Conservation (phyloP, 2,888 invertebrate genomes). For the Raillietiella orientalis region DNA sequence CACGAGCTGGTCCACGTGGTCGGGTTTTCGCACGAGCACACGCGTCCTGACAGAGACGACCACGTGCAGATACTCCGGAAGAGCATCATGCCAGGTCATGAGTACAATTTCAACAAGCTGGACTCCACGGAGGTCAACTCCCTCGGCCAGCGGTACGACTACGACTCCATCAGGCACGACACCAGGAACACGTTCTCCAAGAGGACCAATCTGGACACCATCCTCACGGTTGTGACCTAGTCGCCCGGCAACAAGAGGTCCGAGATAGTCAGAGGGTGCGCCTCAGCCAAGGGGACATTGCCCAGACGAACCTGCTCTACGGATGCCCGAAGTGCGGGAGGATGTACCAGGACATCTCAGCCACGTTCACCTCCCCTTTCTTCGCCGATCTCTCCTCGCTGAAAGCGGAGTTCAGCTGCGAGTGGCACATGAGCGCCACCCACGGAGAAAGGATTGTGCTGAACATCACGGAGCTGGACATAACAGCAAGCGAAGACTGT, state of each 20-base stretch:
- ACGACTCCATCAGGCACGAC: slow-evolving; percentile 97
- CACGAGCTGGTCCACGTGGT: slow-evolving; percentile 54
- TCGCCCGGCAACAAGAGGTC: slow-evolving; percentile 29
- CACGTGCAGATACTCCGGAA: slow-evolving; percentile 88
- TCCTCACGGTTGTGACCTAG: slow-evolving; percentile 31
- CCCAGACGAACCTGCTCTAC: slow-evolving; percentile 84
- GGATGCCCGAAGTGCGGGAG: slow-evolving; percentile 78
- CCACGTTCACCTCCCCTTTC: slow-evolving; percentile 39
- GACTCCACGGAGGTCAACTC: slow-evolving; percentile 96
- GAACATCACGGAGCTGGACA: slow-evolving; percentile 62
- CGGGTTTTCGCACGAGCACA: slow-evolving; percentile 47
- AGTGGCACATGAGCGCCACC: slow-evolving; percentile 91
- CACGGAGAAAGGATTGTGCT: slow-evolving; percentile 84
- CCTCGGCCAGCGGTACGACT: slow-evolving; percentile 75
- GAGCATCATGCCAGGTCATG: slow-evolving; percentile 95
- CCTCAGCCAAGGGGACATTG: slow-evolving; percentile 74
- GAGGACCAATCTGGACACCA: slow-evolving; percentile 79
- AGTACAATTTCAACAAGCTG: slow-evolving; percentile 95
- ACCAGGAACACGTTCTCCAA: slow-evolving; percentile 91
- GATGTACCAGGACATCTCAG: slow-evolving; percentile 57
- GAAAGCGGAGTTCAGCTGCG: slow-evolving; percentile 32
- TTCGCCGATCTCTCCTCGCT: slow-evolving; percentile 17
- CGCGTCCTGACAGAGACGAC: slow-evolving; percentile 74
- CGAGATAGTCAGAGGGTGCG: slow-evolving; percentile 78
- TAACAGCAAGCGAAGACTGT: slow-evolving; percentile 59